phyloP scores from a whole-genome alignment of 2,888 invertebrate genomes.

The Cyclophora punctaria region DNA sequence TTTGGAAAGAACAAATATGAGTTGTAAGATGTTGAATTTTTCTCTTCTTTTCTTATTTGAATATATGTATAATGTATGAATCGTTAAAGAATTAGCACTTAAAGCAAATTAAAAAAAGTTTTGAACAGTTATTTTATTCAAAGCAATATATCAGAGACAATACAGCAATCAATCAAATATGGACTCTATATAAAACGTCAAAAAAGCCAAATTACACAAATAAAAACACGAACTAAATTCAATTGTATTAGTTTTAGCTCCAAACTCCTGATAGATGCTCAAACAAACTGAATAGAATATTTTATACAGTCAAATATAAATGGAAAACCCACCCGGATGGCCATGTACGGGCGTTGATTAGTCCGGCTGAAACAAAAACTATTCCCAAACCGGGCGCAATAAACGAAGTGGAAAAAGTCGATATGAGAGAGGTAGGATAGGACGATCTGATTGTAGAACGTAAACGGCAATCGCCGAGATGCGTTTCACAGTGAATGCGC shows the following conservation, averaged over 20 bases:
- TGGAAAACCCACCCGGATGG: constrained; percentile 39
- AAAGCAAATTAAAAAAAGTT: too few species aligned
- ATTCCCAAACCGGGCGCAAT: constrained; percentile 62
- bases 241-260: constrained; percentile 10
- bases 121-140: neutral
- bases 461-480: constrained; percentile 64
- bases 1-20: too few species aligned
- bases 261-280: constrained; percentile 24
- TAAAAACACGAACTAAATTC: neutral
- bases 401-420: constrained; percentile 72
- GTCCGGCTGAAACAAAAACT: constrained; percentile 67
- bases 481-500: constrained; percentile 61
- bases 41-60: too few species aligned
- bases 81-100: too few species aligned
- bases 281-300: constrained; percentile 30
- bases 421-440: constrained; percentile 50
- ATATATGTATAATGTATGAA: too few species aligned
- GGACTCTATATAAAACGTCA: too few species aligned
- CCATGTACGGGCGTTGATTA: constrained; percentile 66
- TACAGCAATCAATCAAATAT: too few species aligned
- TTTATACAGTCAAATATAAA: constrained; percentile 36
- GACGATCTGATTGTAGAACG: constrained; percentile 61
- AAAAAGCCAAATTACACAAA: too few species aligned
- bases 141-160: too few species aligned
- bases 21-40: too few species aligned